Evolutionary conservation across 1,140 invertebrate genomes (phyloP).

Genomic region (Sesamia nonagrioides): DNA sequence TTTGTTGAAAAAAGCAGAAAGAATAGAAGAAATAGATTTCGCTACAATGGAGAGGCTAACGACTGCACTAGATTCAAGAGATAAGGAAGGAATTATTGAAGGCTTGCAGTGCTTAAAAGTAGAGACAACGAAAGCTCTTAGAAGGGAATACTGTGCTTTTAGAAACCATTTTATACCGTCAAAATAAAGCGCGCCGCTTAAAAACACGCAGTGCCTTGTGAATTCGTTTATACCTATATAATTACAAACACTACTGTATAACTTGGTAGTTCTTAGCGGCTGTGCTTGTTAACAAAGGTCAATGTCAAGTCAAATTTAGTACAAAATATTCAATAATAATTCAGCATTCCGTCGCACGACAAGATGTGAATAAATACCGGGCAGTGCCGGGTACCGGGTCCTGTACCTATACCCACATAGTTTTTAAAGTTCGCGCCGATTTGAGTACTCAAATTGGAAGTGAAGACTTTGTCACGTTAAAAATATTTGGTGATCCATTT

Average conservation of each 20-base stretch:
- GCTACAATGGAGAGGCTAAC: constrained; percentile 79
- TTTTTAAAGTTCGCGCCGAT: constrained; percentile 38
- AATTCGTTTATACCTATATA: not conserved
- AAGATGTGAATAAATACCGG: not conserved
- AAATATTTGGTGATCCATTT: too few relatives aligned
- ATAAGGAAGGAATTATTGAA: constrained; percentile 76
- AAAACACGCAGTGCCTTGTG: constrained; percentile 18
- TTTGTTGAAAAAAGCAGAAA: constrained; percentile 78
- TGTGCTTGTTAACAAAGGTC: not conserved
- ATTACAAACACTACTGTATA: not conserved
- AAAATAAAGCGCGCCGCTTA: constrained; percentile 55
- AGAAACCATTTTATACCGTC: constrained; percentile 72
- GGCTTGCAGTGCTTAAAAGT: constrained; percentile 76
- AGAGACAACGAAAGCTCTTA: constrained; percentile 78
- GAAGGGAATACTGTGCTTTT: constrained; percentile 79
- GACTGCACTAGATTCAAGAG: constrained; percentile 71
- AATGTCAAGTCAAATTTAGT: constrained; percentile 8
- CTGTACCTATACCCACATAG: not conserved
- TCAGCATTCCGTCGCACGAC: not conserved
- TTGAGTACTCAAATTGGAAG: constrained; percentile 20
- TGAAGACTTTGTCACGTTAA: not conserved
- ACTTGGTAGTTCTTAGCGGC: not conserved
- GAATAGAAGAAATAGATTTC: constrained; percentile 82
- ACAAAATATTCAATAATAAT: constrained; percentile 15
- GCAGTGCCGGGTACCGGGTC: not conserved